These are phyloP conservation scores for Pyrrhia umbra DNA, from an alignment of 2,888 invertebrate species.

Conservation along the genomic window DNA sequence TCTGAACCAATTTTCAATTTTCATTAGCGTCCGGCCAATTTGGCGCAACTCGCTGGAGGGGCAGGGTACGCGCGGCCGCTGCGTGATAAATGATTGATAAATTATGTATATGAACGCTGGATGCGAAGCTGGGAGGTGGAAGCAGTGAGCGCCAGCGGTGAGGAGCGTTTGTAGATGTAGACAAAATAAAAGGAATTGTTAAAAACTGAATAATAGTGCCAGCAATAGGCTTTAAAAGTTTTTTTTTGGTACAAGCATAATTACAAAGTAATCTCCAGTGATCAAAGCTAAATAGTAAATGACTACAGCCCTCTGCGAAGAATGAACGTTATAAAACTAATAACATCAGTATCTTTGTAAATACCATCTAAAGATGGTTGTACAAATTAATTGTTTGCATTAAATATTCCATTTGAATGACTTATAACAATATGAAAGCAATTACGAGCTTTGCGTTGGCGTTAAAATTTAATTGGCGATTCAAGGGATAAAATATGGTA, in stretches of 20 bases:
- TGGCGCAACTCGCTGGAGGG: conserved; percentile 29
- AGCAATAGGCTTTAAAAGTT: too few relatives aligned
- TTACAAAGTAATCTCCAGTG: too few relatives aligned
- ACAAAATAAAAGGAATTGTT: neutral
- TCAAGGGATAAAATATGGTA: neutral
- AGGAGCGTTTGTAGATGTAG: neutral
- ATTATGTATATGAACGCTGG: conserved; percentile 72
- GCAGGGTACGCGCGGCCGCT: conserved; percentile 36
- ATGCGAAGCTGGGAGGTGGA: conserved; percentile 20
- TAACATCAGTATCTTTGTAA: too few relatives aligned
- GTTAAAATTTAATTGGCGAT: conserved; percentile 17
- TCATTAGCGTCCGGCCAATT: conserved; percentile 42
- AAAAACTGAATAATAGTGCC: too few relatives aligned
- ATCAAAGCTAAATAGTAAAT: too few relatives aligned
- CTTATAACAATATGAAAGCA: conserved; percentile 11
- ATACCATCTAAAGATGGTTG: too few relatives aligned
- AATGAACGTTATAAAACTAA: too few relatives aligned
- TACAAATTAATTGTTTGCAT: conserved; percentile 4
- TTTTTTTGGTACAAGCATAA: too few relatives aligned
- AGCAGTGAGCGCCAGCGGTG: conserved; percentile 9
- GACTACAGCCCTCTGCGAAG: too few relatives aligned
- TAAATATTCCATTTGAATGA: conserved; percentile 15
- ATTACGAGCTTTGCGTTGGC: conserved; percentile 5
- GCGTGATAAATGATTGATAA: conserved; percentile 78
- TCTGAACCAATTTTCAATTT: conserved; percentile 59